Evolutionary conservation across 2,113 vertebrate genomes (phyloP), one percentile per base, ranked within the genome.

Genomic region (Hydrolagus affinis): DNA sequence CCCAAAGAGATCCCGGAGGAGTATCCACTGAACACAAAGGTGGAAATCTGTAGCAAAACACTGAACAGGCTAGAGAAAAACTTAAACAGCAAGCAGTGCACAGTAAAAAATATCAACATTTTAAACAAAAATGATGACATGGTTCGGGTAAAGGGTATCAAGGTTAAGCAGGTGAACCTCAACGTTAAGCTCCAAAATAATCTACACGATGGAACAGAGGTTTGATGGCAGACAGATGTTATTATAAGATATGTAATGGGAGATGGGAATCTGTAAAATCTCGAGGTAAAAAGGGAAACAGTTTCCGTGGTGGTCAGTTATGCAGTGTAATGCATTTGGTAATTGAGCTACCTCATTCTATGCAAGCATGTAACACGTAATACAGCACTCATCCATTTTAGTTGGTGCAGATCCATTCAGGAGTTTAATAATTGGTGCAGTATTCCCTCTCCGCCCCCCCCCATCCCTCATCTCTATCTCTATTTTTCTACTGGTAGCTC

Each of bases 161-260:
- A 92, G 89, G 94, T 95, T 70, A 98, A 97, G 86, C 95, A 95
- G 87, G 90, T 96, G 88, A 99, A 98, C 90, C 91, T 98, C 89
- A 95, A 97, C 89, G 95, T 97, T 90, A 96, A 96, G 90, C 93
- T 96, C 74, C 97, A 95, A 88, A 98, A 96, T 92, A 97, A 96
- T 88, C 91, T 98, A 87, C 94, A 94, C 12, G 97, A 99, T 0
- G 97, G 98, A 86, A 98, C 98, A 0, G 98, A 99, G 90, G 98
- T 99, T 87, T 98, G 92, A 94, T 0, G 6, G 57, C 44, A 69
- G 73, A 23, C 14, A 6, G n/a, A 64, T 83, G 30, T 83, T 66
- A 28, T 83, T 32, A 70, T 30, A n/a, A 87, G 23, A 78, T 87
- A 87, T 85, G 87, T 88, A 88, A 96, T 32, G 60, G 25, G 17